Evolutionary conservation across 1,140 invertebrate species (phyloP), one percentile per base, ranked within the genome.

Genomic region (Drosophila littoralis): DNA sequence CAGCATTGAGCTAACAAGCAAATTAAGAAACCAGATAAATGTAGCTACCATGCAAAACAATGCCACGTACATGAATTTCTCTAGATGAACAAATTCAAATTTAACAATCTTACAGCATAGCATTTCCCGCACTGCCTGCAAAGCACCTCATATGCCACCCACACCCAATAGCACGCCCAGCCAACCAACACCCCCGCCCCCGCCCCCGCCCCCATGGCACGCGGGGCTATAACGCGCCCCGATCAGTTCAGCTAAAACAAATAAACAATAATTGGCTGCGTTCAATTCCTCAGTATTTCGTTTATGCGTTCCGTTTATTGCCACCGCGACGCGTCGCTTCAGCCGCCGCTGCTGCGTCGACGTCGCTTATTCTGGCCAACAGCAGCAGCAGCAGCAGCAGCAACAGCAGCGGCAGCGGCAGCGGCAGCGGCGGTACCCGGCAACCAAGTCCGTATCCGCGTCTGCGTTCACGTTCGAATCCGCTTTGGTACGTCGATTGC

Each of bases 201-300:
- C n/a, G 35, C 4, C 32, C 7, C 15, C 13, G 32, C 42, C 38
- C 45, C 45, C 38, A 38, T 12, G 3, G 12, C 40, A n/a, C 43
- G 13, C 35, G 42, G 35, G 6, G 28, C 22, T 28, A 28, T 28
- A 22, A 38, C 17, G 46, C 45, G 35, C 38, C 38, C 28, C 65
- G 66, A 63, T 69, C 61, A 58, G 63, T 33, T 36, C 50, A 65
- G 54, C 28, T 66, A 45, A 68, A 71, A 75, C 80, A 84, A 84
- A 81, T 78, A 84, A 85, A 85, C 78, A 84, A 76, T 86, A 77
- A 84, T 84, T 81, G 82, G 74, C 66, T 66, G 51, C 48, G 72
- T 70, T 68, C 74, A 65, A 84, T 65, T 77, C 84, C 69, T 71
- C 68, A 64, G 65, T 59, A 65, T 70, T 81, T 71, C 59, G 60